phyloP scores from a whole-genome alignment of 2,113 vertebrate species.

The Oreotrochilus melanogaster region DNA sequence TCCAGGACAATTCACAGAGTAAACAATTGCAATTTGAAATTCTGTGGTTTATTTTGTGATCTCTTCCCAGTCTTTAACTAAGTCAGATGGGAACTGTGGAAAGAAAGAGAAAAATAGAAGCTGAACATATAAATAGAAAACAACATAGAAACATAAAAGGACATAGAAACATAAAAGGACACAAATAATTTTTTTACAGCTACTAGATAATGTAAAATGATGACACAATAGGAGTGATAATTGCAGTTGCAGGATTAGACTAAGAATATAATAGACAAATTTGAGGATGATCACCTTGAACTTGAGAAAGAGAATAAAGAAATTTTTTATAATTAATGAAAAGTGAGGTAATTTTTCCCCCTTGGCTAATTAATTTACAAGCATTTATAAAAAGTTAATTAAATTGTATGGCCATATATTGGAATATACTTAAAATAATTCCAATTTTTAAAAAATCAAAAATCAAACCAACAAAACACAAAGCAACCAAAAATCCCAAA shows the following conservation, averaged over 20 bases:
- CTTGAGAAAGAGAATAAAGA: neutral
- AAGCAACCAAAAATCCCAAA: neutral
- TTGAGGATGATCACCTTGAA: neutral
- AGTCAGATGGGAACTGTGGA: neutral
- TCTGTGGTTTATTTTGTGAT: neutral
- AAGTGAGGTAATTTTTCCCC: neutral
- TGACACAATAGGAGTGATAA: neutral
- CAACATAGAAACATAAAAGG: neutral
- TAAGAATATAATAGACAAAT: neutral
- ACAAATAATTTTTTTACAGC: neutral
- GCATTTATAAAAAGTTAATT: neutral
- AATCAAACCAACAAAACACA: accelerated
- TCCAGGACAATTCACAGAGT: neutral
- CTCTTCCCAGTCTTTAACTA: neutral
- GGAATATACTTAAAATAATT: neutral
- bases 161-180: neutral
- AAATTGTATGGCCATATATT: neutral
- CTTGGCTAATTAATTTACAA: neutral
- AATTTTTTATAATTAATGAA: neutral
- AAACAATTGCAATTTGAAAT: neutral
- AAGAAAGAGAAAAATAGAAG: neutral
- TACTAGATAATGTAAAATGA: neutral
- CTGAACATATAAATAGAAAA: too few species aligned
- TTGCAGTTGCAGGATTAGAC: neutral
- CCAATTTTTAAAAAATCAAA: neutral